Evolutionary conservation across 2,888 invertebrate species (phyloP).

Genomic region (Cyclophora punctaria): DNA sequence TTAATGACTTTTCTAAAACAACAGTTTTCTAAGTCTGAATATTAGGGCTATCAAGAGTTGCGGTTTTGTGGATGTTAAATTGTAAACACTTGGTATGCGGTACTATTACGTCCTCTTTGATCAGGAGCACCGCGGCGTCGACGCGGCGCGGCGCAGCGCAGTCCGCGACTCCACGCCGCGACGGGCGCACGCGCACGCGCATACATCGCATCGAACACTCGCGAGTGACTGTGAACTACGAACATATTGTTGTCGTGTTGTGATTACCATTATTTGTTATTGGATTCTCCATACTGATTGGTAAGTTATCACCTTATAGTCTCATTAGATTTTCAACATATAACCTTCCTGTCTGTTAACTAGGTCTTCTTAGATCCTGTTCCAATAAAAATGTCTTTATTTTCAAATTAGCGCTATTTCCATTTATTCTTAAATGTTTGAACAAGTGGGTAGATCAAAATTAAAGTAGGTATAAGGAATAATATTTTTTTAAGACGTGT

Average conservation of each 20-base stretch:
- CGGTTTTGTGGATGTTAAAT: slow-evolving; percentile 1
- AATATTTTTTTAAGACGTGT: too few species aligned
- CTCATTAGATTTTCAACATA: too few species aligned
- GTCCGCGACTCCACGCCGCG: slow-evolving; percentile 55
- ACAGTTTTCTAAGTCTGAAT: too few species aligned
- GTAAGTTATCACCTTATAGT: slow-evolving; percentile 1
- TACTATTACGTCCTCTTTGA: slow-evolving; percentile 32
- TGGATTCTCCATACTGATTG: neutral
- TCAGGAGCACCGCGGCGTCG: slow-evolving; percentile 34
- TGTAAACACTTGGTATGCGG: slow-evolving; percentile 13
- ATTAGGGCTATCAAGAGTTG: too few species aligned
- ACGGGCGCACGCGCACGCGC: slow-evolving; percentile 38
- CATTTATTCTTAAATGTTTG: too few species aligned
- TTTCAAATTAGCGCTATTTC: too few species aligned
- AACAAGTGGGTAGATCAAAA: too few species aligned
- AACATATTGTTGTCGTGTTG: slow-evolving; percentile 30
- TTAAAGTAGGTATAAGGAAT: too few species aligned
- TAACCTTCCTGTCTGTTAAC: slow-evolving; percentile 1
- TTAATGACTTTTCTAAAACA: neutral
- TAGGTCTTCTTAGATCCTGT: slow-evolving; percentile 1
- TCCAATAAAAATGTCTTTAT: too few species aligned
- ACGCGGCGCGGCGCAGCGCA: slow-evolving; percentile 21
- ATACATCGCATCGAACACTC: slow-evolving; percentile 20
- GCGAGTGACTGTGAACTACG: slow-evolving; percentile 12
- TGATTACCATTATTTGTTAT: slow-evolving; percentile 13